These are phyloP conservation scores for Dysdera silvatica DNA, from an alignment of 1,140 invertebrate species.

Conservation along the genomic window DNA sequence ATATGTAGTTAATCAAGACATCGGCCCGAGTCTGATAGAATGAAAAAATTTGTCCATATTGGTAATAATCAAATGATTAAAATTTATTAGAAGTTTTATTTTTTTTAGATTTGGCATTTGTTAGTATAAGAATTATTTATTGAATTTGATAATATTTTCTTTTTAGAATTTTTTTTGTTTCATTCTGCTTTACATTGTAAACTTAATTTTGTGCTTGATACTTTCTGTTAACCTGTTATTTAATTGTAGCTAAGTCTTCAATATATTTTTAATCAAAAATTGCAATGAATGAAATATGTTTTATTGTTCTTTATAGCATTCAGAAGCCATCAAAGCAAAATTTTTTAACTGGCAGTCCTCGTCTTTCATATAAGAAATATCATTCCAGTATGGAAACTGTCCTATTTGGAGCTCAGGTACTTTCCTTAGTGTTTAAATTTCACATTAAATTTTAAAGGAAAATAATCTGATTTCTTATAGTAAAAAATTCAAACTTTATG, in stretches of 20 bases:
- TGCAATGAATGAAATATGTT: background rate
- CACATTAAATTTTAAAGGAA: background rate
- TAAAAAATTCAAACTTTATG: background rate
- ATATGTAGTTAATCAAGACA: too few species aligned
- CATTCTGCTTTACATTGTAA: too few species aligned
- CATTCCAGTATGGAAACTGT: slow-evolving; percentile 29
- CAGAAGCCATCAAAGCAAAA: slow-evolving; percentile 17
- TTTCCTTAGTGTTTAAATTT: background rate
- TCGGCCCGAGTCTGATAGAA: too few species aligned
- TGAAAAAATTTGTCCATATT: too few species aligned
- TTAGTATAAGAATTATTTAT: background rate
- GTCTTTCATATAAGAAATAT: slow-evolving; percentile 24
- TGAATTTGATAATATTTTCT: too few species aligned
- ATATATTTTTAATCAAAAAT: background rate
- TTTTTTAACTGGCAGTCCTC: slow-evolving; percentile 24
- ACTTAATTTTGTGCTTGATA: too few species aligned
- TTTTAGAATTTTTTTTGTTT: too few species aligned
- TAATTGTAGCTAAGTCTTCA: too few species aligned
- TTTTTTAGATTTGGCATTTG: background rate
- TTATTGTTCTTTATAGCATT: slow-evolving; percentile 13
- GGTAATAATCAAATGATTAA: too few species aligned
- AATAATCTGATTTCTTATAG: background rate
- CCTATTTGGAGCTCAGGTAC: slow-evolving; percentile 27
- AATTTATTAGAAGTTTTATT: too few species aligned
- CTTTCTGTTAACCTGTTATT: too few species aligned